These are phyloP conservation scores for Seladonia tumulorum DNA, from an alignment of 2,888 invertebrate genomes.

Conservation along the genomic window DNA sequence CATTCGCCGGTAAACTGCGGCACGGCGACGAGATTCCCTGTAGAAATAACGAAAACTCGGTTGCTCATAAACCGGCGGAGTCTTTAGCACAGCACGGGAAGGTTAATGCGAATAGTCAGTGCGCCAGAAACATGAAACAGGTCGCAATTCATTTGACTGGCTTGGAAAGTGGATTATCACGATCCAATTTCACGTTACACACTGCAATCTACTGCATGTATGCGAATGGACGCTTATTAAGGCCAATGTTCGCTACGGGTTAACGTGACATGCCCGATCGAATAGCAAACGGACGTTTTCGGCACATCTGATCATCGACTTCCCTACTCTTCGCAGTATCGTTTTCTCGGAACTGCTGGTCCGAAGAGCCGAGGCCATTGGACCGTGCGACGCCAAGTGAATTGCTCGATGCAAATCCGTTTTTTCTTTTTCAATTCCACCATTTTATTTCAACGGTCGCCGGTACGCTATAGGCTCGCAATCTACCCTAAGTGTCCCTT, in stretches of 20 bases:
- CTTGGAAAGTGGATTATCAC: constrained; percentile 54
- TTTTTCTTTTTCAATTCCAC: neutral
- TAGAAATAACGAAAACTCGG: constrained; percentile 13
- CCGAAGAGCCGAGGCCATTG: neutral
- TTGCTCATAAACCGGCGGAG: neutral
- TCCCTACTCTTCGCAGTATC: neutral
- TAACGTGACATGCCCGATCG: constrained; percentile 29
- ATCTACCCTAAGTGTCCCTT: neutral
- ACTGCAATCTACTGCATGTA: constrained; percentile 41
- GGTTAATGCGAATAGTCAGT: constrained; percentile 38
- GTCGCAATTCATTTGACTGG: constrained; percentile 49
- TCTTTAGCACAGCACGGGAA: neutral
- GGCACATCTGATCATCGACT: neutral
- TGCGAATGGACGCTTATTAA: constrained; percentile 52
- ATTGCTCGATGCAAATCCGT: neutral
- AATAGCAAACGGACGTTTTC: constrained; percentile 25
- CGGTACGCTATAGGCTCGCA: neutral
- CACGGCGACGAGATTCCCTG: neutral
- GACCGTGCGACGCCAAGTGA: neutral
- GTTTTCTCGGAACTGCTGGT: neutral
- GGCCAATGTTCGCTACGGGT: constrained; percentile 31
- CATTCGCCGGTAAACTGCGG: neutral
- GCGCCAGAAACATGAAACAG: constrained; percentile 42
- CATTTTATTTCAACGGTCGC: neutral
- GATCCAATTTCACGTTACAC: constrained; percentile 60